phyloP scores from a whole-genome alignment of 2,797 vertebrate species.

The Hipposideros larvatus region DNA sequence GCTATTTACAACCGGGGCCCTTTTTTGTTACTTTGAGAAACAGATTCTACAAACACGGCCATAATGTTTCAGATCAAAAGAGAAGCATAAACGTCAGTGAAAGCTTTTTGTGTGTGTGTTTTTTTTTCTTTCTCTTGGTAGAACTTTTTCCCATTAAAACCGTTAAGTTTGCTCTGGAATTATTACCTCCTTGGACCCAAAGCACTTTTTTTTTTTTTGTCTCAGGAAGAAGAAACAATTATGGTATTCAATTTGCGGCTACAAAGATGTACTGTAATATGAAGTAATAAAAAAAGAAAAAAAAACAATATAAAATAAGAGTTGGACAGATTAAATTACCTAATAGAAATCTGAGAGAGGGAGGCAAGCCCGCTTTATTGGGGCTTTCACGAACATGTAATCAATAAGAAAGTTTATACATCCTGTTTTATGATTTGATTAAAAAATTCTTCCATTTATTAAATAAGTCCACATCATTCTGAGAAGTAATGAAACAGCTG shows the following conservation, averaged over 20 bases:
- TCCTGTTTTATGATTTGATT: constrained; percentile 73
- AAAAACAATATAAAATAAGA: constrained; percentile 83
- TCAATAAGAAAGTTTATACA: constrained; percentile 82
- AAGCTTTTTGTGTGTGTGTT: background rate
- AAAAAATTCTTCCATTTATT: constrained; percentile 71
- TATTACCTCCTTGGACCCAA: constrained; percentile 84
- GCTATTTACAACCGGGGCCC: background rate
- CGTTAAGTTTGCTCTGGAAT: constrained; percentile 78
- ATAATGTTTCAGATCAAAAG: constrained; percentile 71
- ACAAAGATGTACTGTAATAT: constrained; percentile 80
- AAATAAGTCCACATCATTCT: constrained; percentile 64
- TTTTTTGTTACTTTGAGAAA: background rate
- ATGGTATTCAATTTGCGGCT: constrained; percentile 83
- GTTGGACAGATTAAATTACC: constrained; percentile 85
- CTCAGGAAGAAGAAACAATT: constrained; percentile 72
- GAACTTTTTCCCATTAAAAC: constrained; percentile 81
- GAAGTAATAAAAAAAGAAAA: constrained; percentile 88
- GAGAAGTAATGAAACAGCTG: constrained; percentile 73
- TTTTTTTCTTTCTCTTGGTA: constrained; percentile 68
- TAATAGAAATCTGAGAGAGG: constrained; percentile 84
- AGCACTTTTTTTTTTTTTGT: constrained; percentile 76
- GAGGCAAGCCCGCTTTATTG: constrained; percentile 81
- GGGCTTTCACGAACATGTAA: constrained; percentile 74
- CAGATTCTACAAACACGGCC: background rate
- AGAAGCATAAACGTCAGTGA: constrained; percentile 53